phyloP scores from a whole-genome alignment of 2,888 invertebrate species.

The Uropetala carovei region DNA sequence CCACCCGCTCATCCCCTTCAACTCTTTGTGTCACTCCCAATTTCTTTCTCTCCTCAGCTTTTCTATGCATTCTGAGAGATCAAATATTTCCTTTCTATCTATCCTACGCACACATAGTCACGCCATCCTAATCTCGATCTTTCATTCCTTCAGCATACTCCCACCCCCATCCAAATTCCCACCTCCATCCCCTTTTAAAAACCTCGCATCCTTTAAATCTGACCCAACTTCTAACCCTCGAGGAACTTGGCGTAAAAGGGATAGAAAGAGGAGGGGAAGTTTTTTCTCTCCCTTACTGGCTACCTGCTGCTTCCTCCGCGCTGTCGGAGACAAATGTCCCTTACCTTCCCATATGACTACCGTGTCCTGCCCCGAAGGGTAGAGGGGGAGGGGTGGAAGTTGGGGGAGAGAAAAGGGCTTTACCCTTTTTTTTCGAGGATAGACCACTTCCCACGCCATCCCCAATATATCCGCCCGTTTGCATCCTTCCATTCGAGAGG shows the following conservation, averaged over 20 bases:
- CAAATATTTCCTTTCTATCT: neutral
- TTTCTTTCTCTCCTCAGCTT: too few species aligned
- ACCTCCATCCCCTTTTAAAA: neutral
- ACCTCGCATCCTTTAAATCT: constrained; percentile 3
- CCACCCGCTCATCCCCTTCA: too few species aligned
- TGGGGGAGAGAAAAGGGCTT: neutral
- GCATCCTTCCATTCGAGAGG: neutral
- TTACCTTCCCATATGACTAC: neutral
- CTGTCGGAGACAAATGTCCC: neutral
- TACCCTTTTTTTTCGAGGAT: neutral
- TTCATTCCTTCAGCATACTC: neutral
- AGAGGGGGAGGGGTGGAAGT: neutral
- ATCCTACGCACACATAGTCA: neutral
- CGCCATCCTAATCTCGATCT: neutral
- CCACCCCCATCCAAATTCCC: too few species aligned
- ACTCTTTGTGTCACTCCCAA: too few species aligned
- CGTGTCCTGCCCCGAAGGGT: neutral
- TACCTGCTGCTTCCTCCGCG: constrained; percentile 3
- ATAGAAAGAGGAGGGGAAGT: neutral
- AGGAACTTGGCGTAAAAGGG: neutral
- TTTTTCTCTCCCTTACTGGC: neutral
- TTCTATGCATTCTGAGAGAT: too few species aligned
- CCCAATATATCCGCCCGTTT: neutral
- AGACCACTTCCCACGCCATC: constrained; percentile 19
- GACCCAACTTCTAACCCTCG: neutral